Base-by-base conservation (phyloP, 2,797 vertebrate species). In the Schizopygopsis malacanthus region DNA sequence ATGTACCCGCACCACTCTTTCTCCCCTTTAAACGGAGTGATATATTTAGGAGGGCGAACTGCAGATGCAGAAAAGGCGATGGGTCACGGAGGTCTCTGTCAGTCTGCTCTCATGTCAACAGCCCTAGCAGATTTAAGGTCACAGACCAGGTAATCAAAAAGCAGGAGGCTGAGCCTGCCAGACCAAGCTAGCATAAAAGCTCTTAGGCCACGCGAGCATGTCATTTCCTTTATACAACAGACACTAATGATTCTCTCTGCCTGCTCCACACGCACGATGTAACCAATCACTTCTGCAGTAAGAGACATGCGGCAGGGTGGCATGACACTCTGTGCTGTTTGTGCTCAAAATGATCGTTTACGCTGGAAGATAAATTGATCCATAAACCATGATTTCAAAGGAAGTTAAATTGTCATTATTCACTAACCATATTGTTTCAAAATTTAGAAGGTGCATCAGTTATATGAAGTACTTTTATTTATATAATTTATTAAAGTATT, bases 241-340 rank as follows among this genome's bases (percentile, higher is more conserved):
- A 77, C 67, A 79, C 15, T 79, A 85, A 82, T 79, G 73, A 79
- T 85, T 88, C 79, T 88, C 54, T 73, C 28, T 10, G 50, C 52
- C 37, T 72, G 47, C 50, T 76, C 52, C 63, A n/a, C 63, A 73
- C 12, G n/a, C 65, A 39, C 70, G 56, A 67, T 63, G 37, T 52
- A 82, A 75, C 65, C 37, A 54, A 59, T 79, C 80, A 67, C 45
- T 73, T 67, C 65, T 79, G 61, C 81, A 20, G 61, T 72, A 79
- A 79, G 47, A 71, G 43, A 69, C 20, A 18, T 37, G 76, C 4
- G 16, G 67, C 8, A 20, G 25, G 12, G 43, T 50, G 59, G 78
- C 61, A 65, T 81, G 72, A 72, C 39, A 41, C 82, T 78, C 43
- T 25, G 69, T 69, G 75, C 33, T 41, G 75, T 78, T 45, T 70